These are phyloP conservation scores for Cinara cedri DNA, from an alignment of 2,888 invertebrate species.

Conservation along the genomic window DNA sequence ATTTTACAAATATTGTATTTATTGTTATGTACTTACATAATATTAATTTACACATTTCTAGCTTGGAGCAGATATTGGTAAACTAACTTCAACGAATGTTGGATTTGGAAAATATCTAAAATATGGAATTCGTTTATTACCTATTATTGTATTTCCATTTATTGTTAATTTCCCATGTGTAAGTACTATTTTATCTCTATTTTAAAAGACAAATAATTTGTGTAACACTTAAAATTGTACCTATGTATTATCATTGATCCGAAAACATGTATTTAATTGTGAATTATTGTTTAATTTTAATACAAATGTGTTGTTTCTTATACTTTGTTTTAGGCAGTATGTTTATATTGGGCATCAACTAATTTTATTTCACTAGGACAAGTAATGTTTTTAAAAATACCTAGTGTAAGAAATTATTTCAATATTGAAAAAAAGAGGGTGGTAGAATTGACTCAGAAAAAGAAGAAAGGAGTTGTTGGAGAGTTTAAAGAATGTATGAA, in stretches of 20 bases:
- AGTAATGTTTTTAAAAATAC: slow-evolving; percentile 78
- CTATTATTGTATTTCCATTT: slow-evolving; percentile 81
- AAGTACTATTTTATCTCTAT: slow-evolving; percentile 54
- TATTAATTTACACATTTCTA: slow-evolving; percentile 60
- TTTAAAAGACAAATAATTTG: too few species aligned
- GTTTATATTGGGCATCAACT: slow-evolving; percentile 88
- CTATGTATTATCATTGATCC: too few species aligned
- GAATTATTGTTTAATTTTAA: not conserved
- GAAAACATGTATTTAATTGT: too few species aligned
- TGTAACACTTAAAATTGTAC: too few species aligned
- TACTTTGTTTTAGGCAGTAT: slow-evolving; percentile 69
- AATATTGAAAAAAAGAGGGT: slow-evolving; percentile 70
- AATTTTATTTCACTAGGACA: slow-evolving; percentile 85
- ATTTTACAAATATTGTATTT: not conserved
- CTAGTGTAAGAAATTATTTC: slow-evolving; percentile 75
- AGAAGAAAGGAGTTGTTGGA: slow-evolving; percentile 40
- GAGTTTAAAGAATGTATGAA: slow-evolving; percentile 47
- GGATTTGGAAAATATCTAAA: slow-evolving; percentile 75
- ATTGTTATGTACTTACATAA: not conserved
- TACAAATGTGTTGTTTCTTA: not conserved
- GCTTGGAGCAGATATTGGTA: slow-evolving; percentile 76
- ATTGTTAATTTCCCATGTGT: slow-evolving; percentile 85
- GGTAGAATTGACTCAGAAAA: slow-evolving; percentile 5
- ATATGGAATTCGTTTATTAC: slow-evolving; percentile 77
- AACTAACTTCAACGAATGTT: slow-evolving; percentile 67